Evolutionary conservation across 2,797 vertebrate genomes (phyloP).

Genomic region (Fundulus diaphanus): DNA sequence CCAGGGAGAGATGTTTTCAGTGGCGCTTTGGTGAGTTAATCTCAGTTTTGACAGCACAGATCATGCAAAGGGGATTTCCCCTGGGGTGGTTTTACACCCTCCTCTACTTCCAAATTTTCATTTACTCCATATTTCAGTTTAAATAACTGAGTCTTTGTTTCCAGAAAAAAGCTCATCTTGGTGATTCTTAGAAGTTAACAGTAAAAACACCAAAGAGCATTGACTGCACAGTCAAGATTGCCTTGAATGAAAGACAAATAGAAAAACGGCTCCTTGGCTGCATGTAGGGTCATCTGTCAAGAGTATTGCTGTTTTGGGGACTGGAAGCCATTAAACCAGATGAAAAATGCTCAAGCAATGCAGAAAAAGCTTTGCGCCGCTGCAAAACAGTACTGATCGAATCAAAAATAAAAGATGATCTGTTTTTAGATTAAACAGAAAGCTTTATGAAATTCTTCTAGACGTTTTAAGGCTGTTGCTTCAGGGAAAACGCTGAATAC

Average conservation of each 20-base stretch:
- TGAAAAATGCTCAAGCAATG: no score
- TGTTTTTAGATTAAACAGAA: background rate
- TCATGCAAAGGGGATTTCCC: background rate
- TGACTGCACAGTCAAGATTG: no score
- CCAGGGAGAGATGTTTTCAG: background rate
- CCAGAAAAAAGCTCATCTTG: background rate
- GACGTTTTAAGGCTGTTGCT: background rate
- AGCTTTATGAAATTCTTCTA: no score
- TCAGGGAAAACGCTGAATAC: background rate
- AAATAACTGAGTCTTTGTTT: background rate
- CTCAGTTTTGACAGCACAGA: background rate
- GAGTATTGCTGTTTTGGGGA: no score
- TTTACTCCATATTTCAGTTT: no score
- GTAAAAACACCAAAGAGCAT: background rate
- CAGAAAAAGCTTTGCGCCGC: no score
- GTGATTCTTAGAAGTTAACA: background rate
- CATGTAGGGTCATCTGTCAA: no score
- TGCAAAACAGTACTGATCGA: no score
- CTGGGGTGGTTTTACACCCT: background rate
- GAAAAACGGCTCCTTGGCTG: no score
- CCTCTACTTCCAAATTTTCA: background rate
- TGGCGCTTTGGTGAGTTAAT: background rate
- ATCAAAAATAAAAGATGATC: no score
- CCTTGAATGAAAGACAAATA: no score
- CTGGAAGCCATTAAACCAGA: no score